Evolutionary conservation across 2,888 invertebrate genomes (phyloP).

Genomic region (Dione juno): DNA sequence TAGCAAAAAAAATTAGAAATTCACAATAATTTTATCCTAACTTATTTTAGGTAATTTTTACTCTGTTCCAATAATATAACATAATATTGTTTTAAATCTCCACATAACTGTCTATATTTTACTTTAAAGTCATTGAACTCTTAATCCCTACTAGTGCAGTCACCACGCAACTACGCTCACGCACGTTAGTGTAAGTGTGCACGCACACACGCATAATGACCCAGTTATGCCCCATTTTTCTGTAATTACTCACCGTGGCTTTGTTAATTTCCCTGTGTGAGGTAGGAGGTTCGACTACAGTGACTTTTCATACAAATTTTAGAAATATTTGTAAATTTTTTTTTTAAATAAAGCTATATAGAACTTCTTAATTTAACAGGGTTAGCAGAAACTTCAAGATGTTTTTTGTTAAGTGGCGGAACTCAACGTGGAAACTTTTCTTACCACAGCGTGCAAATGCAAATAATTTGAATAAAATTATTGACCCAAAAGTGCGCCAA

Average conservation of each 20-base stretch:
- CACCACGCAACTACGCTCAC: conserved; percentile 46
- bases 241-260: conserved; percentile 79
- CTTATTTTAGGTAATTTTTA: not conserved
- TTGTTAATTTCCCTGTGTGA: conserved; percentile 65
- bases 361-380: too few relatives aligned
- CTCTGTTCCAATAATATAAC: not conserved
- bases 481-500: too few relatives aligned
- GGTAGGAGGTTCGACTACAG: conserved; percentile 43
- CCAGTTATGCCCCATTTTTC: conserved; percentile 79
- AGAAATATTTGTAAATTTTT: not conserved
- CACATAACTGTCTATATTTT: conserved; percentile 38
- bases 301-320: conserved; percentile 14
- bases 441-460: too few relatives aligned
- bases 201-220: conserved; percentile 69
- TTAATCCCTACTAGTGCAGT: conserved; percentile 44
- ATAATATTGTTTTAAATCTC: conserved; percentile 22
- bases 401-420: too few relatives aligned
- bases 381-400: too few relatives aligned
- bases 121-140: conserved; percentile 46
- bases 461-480: too few relatives aligned
- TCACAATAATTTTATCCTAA: not conserved
- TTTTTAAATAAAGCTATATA: too few relatives aligned
- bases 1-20: too few relatives aligned
- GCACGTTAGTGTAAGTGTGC: not conserved
- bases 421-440: too few relatives aligned